Evolutionary conservation across 2,888 invertebrate genomes (phyloP), one percentile per base, ranked within the genome.

Genomic region (Sinhomidia bicolor): DNA sequence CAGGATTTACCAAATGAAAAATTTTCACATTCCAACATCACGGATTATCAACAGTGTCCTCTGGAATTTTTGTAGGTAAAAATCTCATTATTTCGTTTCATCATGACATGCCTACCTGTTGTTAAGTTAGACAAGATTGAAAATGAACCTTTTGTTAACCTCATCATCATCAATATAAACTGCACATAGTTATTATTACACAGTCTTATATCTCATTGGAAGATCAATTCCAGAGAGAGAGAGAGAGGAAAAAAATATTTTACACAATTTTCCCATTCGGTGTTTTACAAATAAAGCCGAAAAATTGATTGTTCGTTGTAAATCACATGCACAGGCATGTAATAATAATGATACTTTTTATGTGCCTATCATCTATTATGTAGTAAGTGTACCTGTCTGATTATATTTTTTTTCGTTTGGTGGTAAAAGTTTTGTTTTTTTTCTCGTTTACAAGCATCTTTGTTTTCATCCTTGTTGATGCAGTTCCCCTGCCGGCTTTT

Each of bases 401-500:
- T 85, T 36, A 62, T 14, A 47, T 36, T 76, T 51, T 71, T 71
- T 41, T 20, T 20, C 20, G 41, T 71, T 71, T 71, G 2, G 20
- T 44, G 10, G 14, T 47, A n/a, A n/a, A 57, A 41, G 20, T 29
- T 81, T 81, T 65, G 44, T 81, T 82, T 71, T 41, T 36, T 41
- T 9, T 60, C 6, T 20, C 79, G 65, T 71, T 41, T 71, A 71
- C 41, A 41, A 76, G 51, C 44, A 51, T 76, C 29, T 76, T 76
- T 76, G 76, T 76, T 51, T 76, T 76, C 76, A 76, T 23, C 47
- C 29, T 76, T 76, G 76, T 76, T 71, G 74, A 71, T 44, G 26
- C 32, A 6, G 76, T 85, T 83, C 32, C 47, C 84, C 84, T 76
- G 76, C 76, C 76, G 84, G 44, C 47, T 62, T 85, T 76, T 62